Evolutionary conservation across 2,888 invertebrate species (phyloP), one percentile per base, ranked within the genome.

Genomic region (Trisateles emortualis): DNA sequence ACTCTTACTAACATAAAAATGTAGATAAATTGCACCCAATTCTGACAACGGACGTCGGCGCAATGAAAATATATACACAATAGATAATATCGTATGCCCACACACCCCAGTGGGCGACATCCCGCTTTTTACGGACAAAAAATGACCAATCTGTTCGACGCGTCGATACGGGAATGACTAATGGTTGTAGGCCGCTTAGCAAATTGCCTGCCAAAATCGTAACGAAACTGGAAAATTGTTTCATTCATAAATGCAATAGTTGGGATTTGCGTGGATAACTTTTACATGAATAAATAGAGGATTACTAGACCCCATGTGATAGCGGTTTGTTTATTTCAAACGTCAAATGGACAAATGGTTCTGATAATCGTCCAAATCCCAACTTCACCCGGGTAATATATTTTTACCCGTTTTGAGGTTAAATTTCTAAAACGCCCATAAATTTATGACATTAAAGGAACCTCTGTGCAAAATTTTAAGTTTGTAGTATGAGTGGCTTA

Each of bases 181-280:
- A 92, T 92, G 86, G 86, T 86, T 16, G 70, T 56, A 72, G 75
- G 77, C 72, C 83, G 81, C 78, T 84, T 90, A 88, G 83, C 87
- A 91, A 92, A 92, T 92, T 86, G 92, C 85, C 82, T 84, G 77
- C 83, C 87, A 76, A 86, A 87, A 86, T 84, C 75, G 88, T 71
- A 77, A 75, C 82, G 87, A 88, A 80, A 84, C 85, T 90, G 88
- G 92, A 90, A 91, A 92, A 92, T 91, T 90, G 90, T 92, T 86
- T 87, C 89, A 88, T 90, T 89, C 86, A 88, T 86, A 86, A 88
- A 89, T 83, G 84, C 85, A 83, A 88, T 87, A 79, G 77, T 76
- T 71, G 74, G 88, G 90, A 85, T 89, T 88, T 88, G 69, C 68
- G 66, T 74, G 79, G 82, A 87, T 86, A 70, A 79, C 68, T 79